Base-by-base conservation (phyloP, 2,113 vertebrate species). In the Fulmarus glacialis region DNA sequence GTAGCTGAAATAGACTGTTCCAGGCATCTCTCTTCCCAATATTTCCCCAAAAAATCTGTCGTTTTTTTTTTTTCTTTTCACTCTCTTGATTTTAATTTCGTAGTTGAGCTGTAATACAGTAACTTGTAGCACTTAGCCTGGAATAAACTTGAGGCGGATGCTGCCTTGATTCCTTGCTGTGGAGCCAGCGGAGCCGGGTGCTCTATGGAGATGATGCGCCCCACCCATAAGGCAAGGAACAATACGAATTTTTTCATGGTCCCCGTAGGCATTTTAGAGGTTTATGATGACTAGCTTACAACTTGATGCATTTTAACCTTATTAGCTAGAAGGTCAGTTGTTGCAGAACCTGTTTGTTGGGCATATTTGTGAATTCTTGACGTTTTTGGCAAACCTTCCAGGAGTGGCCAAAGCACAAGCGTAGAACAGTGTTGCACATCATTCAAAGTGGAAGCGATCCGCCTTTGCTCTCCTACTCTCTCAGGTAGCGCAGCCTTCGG, bases 331-430 rank as follows among this genome's bases (percentile, higher is more conserved):
- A 90, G 87, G 75, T 91, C 94, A 91, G 11, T 75, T 89, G 90
- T 94, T 4, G 0, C 50, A 68, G 50, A 97, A 97, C 95, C 93
- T 96, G 93, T 97, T 96, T 62, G 58, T 85, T 84, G n/a, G 68
- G 87, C 47, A 81, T 92, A 81, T 85, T 70, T 89, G 58, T 3
- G 30, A 90, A 96, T 97, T 96, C 89, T 94, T 94, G 78, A 70
- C 3, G 92, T 90, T 88, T 95, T 94, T 97, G 90, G 74, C 83
- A 75, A 55, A 67, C 80, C 18, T 82, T n/a, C 29, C 4, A 34
- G 85, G 85, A 97, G 80, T 32, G 82, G 66, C 80, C 74, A 24
- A 64, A 82, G 66, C 45, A 22, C 6, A 42, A 85, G 26, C 1
- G 13, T 64, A 29, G 30, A 56, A 23, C 19, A 70, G 40, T 23